These are phyloP conservation scores for Tenthredo distinguenda DNA, from an alignment of 2,888 invertebrate species.

Conservation along the genomic window DNA sequence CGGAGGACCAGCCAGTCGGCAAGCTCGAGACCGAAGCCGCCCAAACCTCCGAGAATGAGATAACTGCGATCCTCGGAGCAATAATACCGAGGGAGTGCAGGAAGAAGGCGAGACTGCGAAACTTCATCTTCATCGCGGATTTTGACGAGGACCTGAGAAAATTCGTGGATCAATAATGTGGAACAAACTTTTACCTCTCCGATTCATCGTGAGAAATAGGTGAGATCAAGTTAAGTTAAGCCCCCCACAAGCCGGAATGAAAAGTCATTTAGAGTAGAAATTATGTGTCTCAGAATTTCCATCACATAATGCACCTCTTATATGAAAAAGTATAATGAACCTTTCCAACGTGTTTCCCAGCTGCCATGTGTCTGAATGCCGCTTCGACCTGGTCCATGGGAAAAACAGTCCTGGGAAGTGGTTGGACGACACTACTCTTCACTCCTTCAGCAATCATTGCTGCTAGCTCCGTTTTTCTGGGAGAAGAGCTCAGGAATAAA, in stretches of 20 bases:
- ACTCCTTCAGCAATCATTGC: slow-evolving; percentile 83
- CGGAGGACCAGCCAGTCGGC: slow-evolving; percentile 84
- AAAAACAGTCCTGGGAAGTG: slow-evolving; percentile 85
- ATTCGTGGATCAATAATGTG: not conserved
- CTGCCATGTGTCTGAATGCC: slow-evolving; percentile 84
- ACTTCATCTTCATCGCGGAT: slow-evolving; percentile 55
- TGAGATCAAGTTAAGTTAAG: too few species aligned
- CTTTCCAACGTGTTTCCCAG: slow-evolving; percentile 92
- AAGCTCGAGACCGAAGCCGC: slow-evolving; percentile 93
- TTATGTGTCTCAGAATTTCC: not conserved
- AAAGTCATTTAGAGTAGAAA: not conserved
- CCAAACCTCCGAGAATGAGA: slow-evolving; percentile 88
- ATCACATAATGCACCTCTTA: not conserved
- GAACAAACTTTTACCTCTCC: too few species aligned
- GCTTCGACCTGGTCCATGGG: slow-evolving; percentile 84
- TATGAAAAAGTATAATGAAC: slow-evolving; percentile 73
- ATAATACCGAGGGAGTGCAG: slow-evolving; percentile 77
- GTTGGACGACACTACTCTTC: slow-evolving; percentile 84
- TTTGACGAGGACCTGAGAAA: slow-evolving; percentile 60
- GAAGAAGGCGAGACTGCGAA: slow-evolving; percentile 57
- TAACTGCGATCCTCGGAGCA: slow-evolving; percentile 80
- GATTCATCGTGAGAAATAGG: too few species aligned
- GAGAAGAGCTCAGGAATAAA: slow-evolving; percentile 80
- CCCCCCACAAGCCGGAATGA: too few species aligned
- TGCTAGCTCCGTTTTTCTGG: slow-evolving; percentile 80